These are phyloP conservation scores for Leucophora obtusa DNA, from an alignment of 2,888 invertebrate genomes.

Conservation along the genomic window DNA sequence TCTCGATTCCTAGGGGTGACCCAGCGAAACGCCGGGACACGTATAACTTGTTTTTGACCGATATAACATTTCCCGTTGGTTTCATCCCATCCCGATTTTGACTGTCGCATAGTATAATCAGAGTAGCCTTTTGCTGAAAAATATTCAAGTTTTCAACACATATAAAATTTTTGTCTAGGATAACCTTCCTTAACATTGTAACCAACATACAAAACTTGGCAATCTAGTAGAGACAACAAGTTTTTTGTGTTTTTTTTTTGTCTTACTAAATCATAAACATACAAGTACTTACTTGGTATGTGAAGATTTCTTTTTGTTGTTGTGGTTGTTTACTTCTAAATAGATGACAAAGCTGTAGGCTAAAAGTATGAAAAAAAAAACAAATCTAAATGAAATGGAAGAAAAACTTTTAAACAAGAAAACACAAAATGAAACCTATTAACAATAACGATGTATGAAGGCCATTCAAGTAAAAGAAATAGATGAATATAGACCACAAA, in stretches of 20 bases:
- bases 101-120: no score
- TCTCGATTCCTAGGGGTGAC: no score
- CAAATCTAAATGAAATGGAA: conserved; percentile 17
- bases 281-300: not conserved
- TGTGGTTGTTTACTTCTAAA: not conserved
- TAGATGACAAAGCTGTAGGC: not conserved
- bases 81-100: no score
- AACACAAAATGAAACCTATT: conserved; percentile 34
- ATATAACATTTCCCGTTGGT: no score
- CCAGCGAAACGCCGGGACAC: no score
- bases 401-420: conserved; percentile 13
- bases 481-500: not conserved
- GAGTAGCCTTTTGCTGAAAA: no score
- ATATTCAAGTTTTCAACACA: no score
- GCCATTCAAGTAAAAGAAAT: conserved; percentile 8
- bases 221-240: not conserved
- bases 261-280: not conserved
- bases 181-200: no score
- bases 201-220: not conserved
- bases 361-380: not conserved
- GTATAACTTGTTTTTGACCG: no score
- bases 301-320: not conserved
- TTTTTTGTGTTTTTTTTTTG: not conserved
- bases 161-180: no score
- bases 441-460: conserved; percentile 45